Evolutionary conservation across 1,140 invertebrate genomes (phyloP), one percentile per base, ranked within the genome.

Genomic region (Harlomillsia oculata): DNA sequence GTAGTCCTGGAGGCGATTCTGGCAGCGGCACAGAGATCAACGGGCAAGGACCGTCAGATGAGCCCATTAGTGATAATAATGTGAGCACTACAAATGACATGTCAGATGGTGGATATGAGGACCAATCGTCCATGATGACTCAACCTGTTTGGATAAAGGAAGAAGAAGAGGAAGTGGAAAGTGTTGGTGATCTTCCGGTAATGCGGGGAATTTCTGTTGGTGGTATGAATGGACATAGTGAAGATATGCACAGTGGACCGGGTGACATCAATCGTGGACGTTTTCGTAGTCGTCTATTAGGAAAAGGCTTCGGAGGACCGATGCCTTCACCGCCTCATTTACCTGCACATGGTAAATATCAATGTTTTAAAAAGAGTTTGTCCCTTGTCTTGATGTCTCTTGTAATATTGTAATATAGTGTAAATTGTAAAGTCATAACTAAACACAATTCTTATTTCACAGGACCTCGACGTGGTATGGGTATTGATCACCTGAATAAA

Each of bases 121-220:
- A 28, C 67, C 39, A 73, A 74, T 49, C 67, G 67, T 9, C 71
- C 57, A 57, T 57, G 46, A 28, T 70, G 13, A 40, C 53, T 28
- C 37, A 37, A 16, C 49, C 39, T 46, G 59, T 73, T 65, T 74
- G 78, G 34, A 68, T 75, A 30, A 82, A 80, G 71, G 78, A 80
- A 52, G 82, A 85, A 56, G 81, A 84, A 28, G 78, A 81, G 62
- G 82, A 84, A 62, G 72, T 83, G 6, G 77, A 80, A 62, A 72
- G 41, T 25, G 44, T 75, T 39, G 66, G 66, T 62, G 40, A 52
- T 39, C 40, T 63, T 13, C 54, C 55, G 26, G 55, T n/a, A 54
- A 63, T 25, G 43, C 29, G 14, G 28, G 37, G 56, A 58, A 53
- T 20, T 18, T 52, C 60, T 53, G 53, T 41, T 34, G 66, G 53